Base-by-base conservation (phyloP, 2,888 invertebrate genomes). In the Melanostoma mellinum region DNA sequence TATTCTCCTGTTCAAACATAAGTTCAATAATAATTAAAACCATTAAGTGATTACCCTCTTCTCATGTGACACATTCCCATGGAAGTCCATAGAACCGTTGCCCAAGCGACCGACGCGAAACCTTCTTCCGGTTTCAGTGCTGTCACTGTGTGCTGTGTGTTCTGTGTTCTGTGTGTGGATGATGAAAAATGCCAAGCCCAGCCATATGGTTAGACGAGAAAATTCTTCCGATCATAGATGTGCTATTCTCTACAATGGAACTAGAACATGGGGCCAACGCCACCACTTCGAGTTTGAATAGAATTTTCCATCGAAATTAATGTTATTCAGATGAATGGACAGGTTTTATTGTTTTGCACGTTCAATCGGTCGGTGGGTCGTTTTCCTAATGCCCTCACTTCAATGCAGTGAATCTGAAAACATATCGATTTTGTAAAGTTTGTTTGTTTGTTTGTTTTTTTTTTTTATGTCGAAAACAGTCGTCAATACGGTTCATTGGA, bases 41-140 rank as follows among this genome's bases (percentile, higher is more conserved):
- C 76, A 76, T 76, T 69, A 76, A 61, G 48, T 69, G 69, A 76
- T 76, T 68, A 69, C 76, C 76, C 68, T 69, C 76, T 52, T 74
- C 67, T 76, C 69, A 46, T 42, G 44, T 36, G 68, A 68, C 75
- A 75, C 52, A 75, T 68, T 74, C 60, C 42, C 67, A 50, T 58
- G 50, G 40, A 44, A 58, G 6, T 38, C 33, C 52, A 36, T n/a
- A 60, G 38, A 20, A 48, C 30, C 33, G 42, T 35, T 20, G 56
- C 33, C 63, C 40, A 35, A 32, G 50, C 72, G 9, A 65, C 33
- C 63, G 48, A 35, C 42, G 50, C 72, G 9, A 40, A n/a, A 53
- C 46, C 53, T 69, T 76, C 69, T 76, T 69, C 76, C 76, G 76
- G 76, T 69, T 61, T 68, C 35, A n/a, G 56, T 40, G 33, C 33